These are phyloP conservation scores for Drosophila rubida DNA, from an alignment of 2,888 invertebrate genomes.

Conservation along the genomic window DNA sequence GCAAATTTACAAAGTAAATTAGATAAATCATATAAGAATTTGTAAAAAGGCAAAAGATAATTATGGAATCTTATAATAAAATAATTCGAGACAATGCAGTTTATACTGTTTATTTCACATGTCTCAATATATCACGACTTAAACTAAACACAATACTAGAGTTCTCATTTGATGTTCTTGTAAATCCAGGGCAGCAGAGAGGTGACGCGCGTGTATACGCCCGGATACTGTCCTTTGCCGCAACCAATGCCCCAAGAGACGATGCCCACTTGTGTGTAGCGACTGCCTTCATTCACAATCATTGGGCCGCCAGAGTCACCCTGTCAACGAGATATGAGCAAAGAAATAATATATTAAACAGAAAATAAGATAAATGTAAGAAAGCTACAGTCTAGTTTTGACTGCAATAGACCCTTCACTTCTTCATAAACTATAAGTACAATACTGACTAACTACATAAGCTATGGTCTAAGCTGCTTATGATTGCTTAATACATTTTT, in stretches of 20 bases:
- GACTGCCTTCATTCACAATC: slow-evolving; percentile 90
- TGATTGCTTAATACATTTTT: no score
- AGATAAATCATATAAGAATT: not conserved
- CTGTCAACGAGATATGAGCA: slow-evolving; percentile 86
- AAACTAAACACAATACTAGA: slow-evolving; percentile 53
- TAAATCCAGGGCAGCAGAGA: slow-evolving; percentile 94
- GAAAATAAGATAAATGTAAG: not conserved
- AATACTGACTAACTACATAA: no score
- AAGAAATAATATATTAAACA: no score
- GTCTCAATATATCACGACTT: slow-evolving; percentile 77
- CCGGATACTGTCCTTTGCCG: slow-evolving; percentile 95
- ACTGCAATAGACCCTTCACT: no score
- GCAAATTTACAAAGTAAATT: no score
- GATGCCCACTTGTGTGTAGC: slow-evolving; percentile 94
- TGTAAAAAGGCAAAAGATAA: not conserved
- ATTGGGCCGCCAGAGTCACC: slow-evolving; percentile 96
- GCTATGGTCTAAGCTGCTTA: no score
- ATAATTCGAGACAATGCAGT: slow-evolving; percentile 13
- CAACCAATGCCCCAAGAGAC: slow-evolving; percentile 97
- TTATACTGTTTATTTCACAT: slow-evolving; percentile 59
- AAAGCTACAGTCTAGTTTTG: no score
- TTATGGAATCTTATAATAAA: not conserved
- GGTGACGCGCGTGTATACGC: slow-evolving; percentile 94
- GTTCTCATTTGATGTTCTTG: slow-evolving; percentile 89
- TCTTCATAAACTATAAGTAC: no score